Conservation (phyloP, 2,113 vertebrate species). For the Sclerurus mexicanus region DNA sequence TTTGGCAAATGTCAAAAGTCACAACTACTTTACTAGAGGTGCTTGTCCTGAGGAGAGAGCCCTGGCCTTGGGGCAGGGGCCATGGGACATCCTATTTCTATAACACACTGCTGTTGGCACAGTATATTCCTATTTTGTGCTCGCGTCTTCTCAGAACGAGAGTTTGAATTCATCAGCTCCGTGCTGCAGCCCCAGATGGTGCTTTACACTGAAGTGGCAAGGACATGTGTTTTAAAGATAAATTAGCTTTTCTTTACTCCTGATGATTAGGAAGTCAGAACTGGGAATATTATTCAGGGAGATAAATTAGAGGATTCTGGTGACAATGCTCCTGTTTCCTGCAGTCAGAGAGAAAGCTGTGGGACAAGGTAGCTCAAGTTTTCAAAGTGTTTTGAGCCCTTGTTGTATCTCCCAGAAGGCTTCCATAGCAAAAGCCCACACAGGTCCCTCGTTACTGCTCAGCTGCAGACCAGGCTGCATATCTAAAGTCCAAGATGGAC, state of each 20-base stretch:
- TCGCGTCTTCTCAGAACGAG: not conserved
- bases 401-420: not conserved
- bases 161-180: not conserved
- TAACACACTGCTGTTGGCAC: not conserved
- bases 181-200: not conserved
- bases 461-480: not conserved
- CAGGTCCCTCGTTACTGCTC: not conserved
- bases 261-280: not conserved
- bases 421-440: not conserved
- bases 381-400: not conserved
- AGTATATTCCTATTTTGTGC: fast-evolving
- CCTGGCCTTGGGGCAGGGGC: fast-evolving
- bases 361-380: not conserved
- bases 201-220: not conserved
- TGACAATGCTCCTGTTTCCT: not conserved
- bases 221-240: not conserved
- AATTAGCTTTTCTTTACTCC: not conserved
- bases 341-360: not conserved
- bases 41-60: not conserved
- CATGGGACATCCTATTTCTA: not conserved
- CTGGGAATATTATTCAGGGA: not conserved
- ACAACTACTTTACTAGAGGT: not conserved
- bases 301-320: not conserved
- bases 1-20: not conserved
- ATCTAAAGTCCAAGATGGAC: fast-evolving